phyloP scores from a whole-genome alignment of 2,113 vertebrate species.

The Tringa solitaria region DNA sequence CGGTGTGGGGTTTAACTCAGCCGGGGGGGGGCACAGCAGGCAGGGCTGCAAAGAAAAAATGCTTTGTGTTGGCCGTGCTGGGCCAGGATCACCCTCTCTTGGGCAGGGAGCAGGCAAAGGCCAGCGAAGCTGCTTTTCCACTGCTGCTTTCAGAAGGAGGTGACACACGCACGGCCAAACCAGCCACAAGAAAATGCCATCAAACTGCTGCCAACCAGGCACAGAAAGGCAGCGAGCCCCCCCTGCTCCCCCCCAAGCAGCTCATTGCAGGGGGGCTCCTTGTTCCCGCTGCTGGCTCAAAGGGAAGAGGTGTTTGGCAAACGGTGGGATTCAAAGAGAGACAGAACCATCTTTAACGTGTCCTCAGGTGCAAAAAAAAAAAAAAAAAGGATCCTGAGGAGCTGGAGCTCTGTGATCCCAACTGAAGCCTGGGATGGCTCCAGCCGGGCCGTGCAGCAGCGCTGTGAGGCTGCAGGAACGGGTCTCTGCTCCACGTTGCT shows the following conservation, averaged over 20 bases:
- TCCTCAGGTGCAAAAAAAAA: neutral
- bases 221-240: neutral
- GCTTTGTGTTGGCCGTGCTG: neutral
- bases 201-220: accelerated
- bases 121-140: neutral
- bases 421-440: neutral
- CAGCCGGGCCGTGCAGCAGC: accelerated
- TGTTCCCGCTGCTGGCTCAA: neutral
- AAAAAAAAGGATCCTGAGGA: too few relatives aligned
- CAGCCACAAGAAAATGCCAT: neutral
- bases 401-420: neutral
- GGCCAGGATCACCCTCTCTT: accelerated
- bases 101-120: neutral
- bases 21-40: neutral
- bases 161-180: accelerated
- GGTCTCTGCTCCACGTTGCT: neutral
- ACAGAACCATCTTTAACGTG: neutral
- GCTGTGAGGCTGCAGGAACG: neutral
- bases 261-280: accelerated
- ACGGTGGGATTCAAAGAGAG: neutral
- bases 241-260: neutral
- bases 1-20: neutral
- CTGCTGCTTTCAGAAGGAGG: neutral
- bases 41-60: neutral
- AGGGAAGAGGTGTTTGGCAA: neutral